Evolutionary conservation across 2,113 vertebrate genomes (phyloP).

Genomic region (Platichthys stellatus): DNA sequence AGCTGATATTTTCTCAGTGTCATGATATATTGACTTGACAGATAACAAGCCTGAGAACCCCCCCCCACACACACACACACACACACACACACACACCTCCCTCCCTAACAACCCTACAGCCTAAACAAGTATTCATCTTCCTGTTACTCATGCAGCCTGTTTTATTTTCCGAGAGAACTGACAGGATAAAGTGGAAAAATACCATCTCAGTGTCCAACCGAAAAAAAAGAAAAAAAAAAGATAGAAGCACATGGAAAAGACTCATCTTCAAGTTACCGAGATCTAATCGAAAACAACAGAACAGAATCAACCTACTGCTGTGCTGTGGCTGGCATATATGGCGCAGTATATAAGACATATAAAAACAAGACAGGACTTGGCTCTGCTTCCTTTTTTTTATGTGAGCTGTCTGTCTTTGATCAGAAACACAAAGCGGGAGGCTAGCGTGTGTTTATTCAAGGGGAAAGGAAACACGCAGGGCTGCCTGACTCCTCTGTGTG

Average conservation of each 20-base stretch:
- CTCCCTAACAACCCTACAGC: background rate
- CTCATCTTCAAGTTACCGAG: constrained; percentile 31
- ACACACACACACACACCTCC: background rate
- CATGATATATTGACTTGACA: constrained; percentile 28
- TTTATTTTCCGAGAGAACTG: constrained; percentile 68
- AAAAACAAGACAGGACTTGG: constrained; percentile 47
- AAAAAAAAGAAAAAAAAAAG: background rate
- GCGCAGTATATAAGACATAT: constrained; percentile 76
- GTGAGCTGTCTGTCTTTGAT: constrained; percentile 88
- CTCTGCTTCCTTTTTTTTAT: constrained; percentile 41
- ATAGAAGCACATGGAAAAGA: constrained; percentile 46
- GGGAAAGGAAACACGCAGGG: constrained; percentile 82
- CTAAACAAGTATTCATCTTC: constrained; percentile 71
- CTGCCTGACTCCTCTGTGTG: constrained; percentile 73
- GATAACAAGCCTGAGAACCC: constrained; percentile 59
- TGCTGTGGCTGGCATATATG: constrained; percentile 61
- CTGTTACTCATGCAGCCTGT: constrained; percentile 71
- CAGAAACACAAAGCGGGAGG: constrained; percentile 82
- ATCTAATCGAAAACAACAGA: constrained; percentile 68
- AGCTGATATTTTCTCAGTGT: constrained; percentile 1
- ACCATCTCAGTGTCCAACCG: constrained; percentile 4
- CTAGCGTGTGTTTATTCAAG: constrained; percentile 85
- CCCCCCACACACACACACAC: background rate
- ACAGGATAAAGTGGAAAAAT: constrained; percentile 58
- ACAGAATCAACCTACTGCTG: constrained; percentile 80